These are phyloP conservation scores for Panurus biarmicus DNA, from an alignment of 2,113 vertebrate species.

Conservation along the genomic window DNA sequence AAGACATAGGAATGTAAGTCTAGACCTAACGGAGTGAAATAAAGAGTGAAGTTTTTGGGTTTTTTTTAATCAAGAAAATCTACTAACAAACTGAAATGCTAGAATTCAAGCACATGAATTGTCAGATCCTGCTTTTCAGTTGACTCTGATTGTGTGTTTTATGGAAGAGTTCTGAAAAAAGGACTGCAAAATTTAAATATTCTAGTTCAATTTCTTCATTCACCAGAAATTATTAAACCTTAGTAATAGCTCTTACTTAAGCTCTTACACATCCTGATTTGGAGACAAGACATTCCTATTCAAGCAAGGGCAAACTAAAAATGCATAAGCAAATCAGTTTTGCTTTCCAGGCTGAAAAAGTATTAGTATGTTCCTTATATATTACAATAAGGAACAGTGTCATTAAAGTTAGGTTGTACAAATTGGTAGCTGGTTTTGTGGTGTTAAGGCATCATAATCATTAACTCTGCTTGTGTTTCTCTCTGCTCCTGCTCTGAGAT, in stretches of 20 bases:
- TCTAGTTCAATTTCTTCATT: not conserved
- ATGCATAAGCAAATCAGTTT: not conserved
- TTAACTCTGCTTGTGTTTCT: not conserved
- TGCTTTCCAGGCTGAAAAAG: not conserved
- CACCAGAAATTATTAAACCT: not conserved
- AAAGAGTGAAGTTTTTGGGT: not conserved
- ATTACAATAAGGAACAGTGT: not conserved
- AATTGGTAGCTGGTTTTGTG: not conserved
- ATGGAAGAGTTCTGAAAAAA: not conserved
- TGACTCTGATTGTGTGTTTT: not conserved
- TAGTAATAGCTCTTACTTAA: not conserved
- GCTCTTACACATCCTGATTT: not conserved
- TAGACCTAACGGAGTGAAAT: not conserved
- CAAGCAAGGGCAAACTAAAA: not conserved
- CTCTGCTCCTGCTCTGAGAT: not conserved
- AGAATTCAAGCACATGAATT: not conserved
- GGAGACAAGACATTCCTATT: not conserved
- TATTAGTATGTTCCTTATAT: not conserved
- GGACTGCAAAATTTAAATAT: not conserved
- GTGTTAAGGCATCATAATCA: not conserved
- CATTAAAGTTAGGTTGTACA: not conserved
- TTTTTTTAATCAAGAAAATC: not conserved
- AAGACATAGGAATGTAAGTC: not conserved
- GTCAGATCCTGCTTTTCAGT: not conserved
- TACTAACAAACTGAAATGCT: not conserved